Evolutionary conservation across 2,888 invertebrate genomes (phyloP), one percentile per base, ranked within the genome.

Genomic region (Cryptus viduatorius): DNA sequence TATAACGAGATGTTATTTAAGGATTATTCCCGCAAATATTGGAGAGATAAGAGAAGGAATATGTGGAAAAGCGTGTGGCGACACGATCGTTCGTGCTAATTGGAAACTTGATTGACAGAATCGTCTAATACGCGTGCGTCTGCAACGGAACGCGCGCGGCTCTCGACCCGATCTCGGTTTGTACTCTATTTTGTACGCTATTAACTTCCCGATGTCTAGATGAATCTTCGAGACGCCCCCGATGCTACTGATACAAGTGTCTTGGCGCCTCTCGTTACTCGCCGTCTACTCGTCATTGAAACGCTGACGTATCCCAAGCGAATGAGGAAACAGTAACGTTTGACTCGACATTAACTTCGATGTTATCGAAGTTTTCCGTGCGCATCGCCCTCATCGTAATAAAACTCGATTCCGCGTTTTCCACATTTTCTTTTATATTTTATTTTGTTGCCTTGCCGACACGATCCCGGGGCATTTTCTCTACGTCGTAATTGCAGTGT

Each of bases 61-160:
- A 72, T 59, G 56, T 44, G 56, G 72, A 72, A 72, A 72, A 72
- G 72, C 72, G 53, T 72, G 56, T 31, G 42, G 37, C 72, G 44
- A 24, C 65, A 65, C 65, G 53, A 76, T 37, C 24, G 76, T 42
- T 67, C 42, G 76, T 67, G 56, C 76, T 76, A 65, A 76, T 76
- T 76, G 76, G 53, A 76, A 76, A 67, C 72, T 44, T 73, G 72
- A 73, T 61, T 73, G 72, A 73, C 72, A 73, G 59, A 37, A 37
- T 31, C 59, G 44, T 73, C 19, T 59, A 73, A 44, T 73, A 31
- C 31, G 31, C 61, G 61, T 5, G 71, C 37, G 46, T 42, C 31
- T 19, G n/a, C 29, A 29, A 37, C 59, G 59, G 24, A 44, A 37
- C 0, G 37, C 59, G 24, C 42, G 48, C 16, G 24, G 37, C 16